Evolutionary conservation across 1,140 invertebrate genomes (phyloP).

Genomic region (Anagrus nilaparvatae): DNA sequence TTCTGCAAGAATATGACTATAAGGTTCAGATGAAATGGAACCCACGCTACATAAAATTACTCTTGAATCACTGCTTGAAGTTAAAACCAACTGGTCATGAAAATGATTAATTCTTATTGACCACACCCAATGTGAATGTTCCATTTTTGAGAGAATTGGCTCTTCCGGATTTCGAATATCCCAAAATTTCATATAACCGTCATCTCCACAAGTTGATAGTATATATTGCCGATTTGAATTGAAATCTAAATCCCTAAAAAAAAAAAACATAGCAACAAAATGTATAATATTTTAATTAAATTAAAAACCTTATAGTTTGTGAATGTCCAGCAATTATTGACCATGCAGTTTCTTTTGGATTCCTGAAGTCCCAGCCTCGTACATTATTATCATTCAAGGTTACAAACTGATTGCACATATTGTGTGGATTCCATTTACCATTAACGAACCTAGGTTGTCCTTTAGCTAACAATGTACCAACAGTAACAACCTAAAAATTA

Average conservation of each 20-base stretch:
- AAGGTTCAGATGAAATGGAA: conserved; percentile 78
- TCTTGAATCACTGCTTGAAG: conserved; percentile 87
- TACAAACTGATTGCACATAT: conserved; percentile 75
- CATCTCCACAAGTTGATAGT: conserved; percentile 88
- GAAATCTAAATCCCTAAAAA: conserved; percentile 78
- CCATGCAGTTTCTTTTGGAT: conserved; percentile 63
- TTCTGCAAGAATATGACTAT: conserved; percentile 46
- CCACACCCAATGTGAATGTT: conserved; percentile 98
- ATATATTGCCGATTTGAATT: conserved; percentile 95
- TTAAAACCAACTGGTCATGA: conserved; percentile 92
- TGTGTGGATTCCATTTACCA: conserved; percentile 91
- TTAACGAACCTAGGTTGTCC: conserved; percentile 65
- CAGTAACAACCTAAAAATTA: conserved; percentile 31
- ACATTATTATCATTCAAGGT: conserved; percentile 76
- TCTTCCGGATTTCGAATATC: conserved; percentile 75
- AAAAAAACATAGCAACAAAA: too few relatives aligned
- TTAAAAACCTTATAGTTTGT: conserved; percentile 60
- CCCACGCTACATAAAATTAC: conserved; percentile 80
- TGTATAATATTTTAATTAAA: too few relatives aligned
- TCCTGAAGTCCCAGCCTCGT: conserved; percentile 77
- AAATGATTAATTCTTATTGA: conserved; percentile 88
- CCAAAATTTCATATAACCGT: conserved; percentile 92
- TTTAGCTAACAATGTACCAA: conserved; percentile 50
- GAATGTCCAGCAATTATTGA: conserved; percentile 76
- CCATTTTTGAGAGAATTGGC: conserved; percentile 68